Conservation (phyloP, 2,113 vertebrate species). For the Penelope pileata region DNA sequence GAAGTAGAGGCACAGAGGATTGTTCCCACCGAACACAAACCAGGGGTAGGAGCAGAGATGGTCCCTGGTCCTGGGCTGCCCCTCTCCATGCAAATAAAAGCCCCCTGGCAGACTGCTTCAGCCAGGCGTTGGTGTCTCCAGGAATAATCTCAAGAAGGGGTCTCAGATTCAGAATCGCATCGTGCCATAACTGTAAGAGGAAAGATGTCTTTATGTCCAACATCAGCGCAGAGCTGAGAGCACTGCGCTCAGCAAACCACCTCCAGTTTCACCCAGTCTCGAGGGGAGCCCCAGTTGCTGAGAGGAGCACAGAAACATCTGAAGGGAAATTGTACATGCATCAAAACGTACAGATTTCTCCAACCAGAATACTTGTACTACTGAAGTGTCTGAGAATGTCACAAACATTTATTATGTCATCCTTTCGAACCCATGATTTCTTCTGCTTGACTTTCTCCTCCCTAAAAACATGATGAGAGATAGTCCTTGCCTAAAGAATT, state of each 20-base stretch:
- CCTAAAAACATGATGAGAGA: accelerated
- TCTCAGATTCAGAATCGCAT: background rate
- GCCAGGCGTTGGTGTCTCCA: background rate
- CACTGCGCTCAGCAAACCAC: accelerated
- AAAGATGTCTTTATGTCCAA: accelerated
- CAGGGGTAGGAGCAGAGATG: background rate
- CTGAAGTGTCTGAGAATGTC: background rate
- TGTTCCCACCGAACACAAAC: background rate
- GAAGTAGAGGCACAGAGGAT: background rate
- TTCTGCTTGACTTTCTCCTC: background rate
- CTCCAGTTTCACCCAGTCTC: accelerated
- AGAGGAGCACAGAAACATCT: background rate
- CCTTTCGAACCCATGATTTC: background rate
- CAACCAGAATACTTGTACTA: accelerated
- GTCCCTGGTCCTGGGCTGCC: accelerated
- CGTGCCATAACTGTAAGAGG: accelerated
- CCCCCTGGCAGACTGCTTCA: accelerated
- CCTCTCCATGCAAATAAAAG: background rate
- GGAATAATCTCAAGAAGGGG: accelerated
- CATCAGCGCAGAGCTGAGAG: accelerated
- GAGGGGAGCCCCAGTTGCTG: accelerated
- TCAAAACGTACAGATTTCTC: background rate
- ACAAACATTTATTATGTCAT: background rate
- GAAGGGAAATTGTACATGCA: background rate
- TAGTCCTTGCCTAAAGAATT: background rate